These are phyloP conservation scores for Oreotrochilus melanogaster DNA, from an alignment of 2,113 vertebrate genomes.

Conservation along the genomic window DNA sequence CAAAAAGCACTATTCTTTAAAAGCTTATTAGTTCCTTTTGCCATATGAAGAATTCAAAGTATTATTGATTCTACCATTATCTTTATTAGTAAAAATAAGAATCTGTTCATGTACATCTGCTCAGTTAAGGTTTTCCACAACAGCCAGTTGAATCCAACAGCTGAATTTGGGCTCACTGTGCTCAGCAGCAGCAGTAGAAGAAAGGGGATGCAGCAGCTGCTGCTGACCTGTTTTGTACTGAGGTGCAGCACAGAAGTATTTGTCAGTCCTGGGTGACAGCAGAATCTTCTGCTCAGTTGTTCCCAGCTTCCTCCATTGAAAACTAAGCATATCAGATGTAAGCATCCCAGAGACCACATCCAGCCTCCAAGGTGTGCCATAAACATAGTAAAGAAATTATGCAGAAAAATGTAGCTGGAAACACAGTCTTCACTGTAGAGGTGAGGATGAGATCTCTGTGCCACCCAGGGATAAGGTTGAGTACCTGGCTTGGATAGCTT, in stretches of 20 bases:
- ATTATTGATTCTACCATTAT: background rate
- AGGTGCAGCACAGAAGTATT: background rate
- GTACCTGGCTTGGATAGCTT: background rate
- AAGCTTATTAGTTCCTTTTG: background rate
- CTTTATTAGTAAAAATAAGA: background rate
- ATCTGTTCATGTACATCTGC: background rate
- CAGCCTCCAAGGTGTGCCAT: background rate
- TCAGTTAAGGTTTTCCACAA: background rate
- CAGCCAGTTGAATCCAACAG: background rate
- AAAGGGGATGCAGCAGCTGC: no score
- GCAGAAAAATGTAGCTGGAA: background rate
- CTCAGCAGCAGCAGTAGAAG: background rate
- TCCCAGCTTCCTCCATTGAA: rapidly evolving
- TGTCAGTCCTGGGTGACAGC: background rate
- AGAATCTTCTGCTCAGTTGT: background rate
- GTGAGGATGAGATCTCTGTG: background rate
- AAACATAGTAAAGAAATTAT: background rate
- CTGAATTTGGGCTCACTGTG: background rate
- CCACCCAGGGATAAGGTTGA: background rate
- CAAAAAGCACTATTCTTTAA: background rate
- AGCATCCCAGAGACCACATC: background rate
- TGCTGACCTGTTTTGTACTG: background rate
- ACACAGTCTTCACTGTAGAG: background rate
- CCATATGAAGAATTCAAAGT: background rate
- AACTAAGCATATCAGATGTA: background rate